Evolutionary conservation across 30 jellyfish, hydroid and myxozoan genomes (phyloP).

Genomic region (Cassiopea andromeda): DNA sequence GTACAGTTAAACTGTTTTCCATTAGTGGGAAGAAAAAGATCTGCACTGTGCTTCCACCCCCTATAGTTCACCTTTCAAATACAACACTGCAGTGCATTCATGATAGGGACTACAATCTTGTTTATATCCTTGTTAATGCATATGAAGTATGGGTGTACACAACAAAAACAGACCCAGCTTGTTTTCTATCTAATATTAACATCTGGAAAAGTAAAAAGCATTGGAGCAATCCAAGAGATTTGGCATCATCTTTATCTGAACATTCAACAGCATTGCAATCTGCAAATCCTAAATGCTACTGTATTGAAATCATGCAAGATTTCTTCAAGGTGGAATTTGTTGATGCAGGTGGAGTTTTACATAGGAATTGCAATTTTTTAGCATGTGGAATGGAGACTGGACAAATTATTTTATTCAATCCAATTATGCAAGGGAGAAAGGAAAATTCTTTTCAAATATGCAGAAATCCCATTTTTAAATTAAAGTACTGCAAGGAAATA

Average conservation of each 20-base stretch:
- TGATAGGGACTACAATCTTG: slow-evolving; percentile 66
- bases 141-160: slow-evolving; percentile 82
- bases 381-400: slow-evolving; percentile 91
- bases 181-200: slow-evolving; percentile 60
- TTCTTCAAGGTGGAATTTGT: slow-evolving; percentile 34
- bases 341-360: slow-evolving; percentile 45
- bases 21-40: slow-evolving; percentile 38
- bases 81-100: slow-evolving; percentile 61
- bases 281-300: slow-evolving; percentile 37
- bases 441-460: slow-evolving; percentile 41
- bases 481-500: slow-evolving; percentile 26
- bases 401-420: slow-evolving; percentile 55
- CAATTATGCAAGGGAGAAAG: slow-evolving; percentile 50
- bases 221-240: not conserved
- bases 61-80: slow-evolving; percentile 50
- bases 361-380: slow-evolving; percentile 45
- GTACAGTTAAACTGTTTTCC: slow-evolving; percentile 66
- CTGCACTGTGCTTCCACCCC: slow-evolving; percentile 89
- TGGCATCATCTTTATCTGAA: not conserved
- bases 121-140: slow-evolving; percentile 58
- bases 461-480: slow-evolving; percentile 49
- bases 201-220: slow-evolving; percentile 15
- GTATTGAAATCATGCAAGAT: slow-evolving; percentile 65
- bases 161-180: slow-evolving; percentile 88
- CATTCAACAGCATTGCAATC: not conserved